Conservation (phyloP, 2,797 vertebrate species). For the Rhodeus uyekii region DNA sequence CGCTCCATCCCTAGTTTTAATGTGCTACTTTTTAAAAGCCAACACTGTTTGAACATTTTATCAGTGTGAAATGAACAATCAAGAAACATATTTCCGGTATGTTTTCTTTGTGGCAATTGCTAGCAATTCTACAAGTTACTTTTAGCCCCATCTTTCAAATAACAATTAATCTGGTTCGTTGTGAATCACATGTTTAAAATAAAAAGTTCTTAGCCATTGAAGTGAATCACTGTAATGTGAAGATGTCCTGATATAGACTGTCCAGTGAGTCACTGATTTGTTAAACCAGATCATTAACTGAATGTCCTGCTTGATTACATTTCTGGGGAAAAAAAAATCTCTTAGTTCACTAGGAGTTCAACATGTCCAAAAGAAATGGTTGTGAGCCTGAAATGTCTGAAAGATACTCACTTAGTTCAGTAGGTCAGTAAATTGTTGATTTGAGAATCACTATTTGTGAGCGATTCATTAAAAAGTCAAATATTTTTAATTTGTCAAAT, state of each 20-base stretch:
- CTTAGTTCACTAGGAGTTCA: not conserved
- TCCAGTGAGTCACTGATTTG: not conserved
- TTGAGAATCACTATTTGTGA: not conserved
- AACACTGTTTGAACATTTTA: not conserved
- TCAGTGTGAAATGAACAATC: not conserved
- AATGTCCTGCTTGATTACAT: not conserved
- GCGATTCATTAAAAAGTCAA: not conserved
- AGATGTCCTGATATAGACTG: not conserved
- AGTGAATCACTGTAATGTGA: not conserved
- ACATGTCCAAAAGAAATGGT: not conserved
- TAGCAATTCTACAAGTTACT: not conserved
- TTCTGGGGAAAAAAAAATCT: not conserved
- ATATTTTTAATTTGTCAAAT: too few relatives aligned
- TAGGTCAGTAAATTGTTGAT: constrained; percentile 1
- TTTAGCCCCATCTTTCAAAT: not conserved
- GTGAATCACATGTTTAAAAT: not conserved
- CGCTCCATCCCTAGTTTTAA: not conserved
- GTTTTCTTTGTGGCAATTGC: not conserved
- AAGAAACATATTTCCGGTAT: not conserved
- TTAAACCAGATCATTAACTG: not conserved
- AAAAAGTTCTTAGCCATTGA: not conserved
- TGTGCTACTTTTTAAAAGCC: not conserved
- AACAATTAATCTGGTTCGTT: not conserved
- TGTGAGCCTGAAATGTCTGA: not conserved
- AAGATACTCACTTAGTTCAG: not conserved